phyloP scores from a whole-genome alignment of 2,888 invertebrate genomes.

The Bembecia ichneumoniformis region DNA sequence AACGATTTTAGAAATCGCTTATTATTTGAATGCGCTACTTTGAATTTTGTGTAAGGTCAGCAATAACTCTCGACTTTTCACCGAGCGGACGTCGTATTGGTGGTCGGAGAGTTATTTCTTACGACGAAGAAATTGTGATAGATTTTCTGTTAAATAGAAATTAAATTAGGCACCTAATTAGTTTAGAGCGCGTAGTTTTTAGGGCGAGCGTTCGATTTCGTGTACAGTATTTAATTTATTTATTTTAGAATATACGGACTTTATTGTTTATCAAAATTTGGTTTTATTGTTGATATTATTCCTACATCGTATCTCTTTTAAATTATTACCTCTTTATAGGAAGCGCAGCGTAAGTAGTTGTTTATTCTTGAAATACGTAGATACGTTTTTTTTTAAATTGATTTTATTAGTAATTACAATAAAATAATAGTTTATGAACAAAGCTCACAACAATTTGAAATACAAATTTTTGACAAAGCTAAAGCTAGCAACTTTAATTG shows the following conservation, averaged over 20 bases:
- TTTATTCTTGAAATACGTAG: too few species aligned
- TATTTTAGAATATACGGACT: slow-evolving; percentile 50
- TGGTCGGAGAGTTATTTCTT: slow-evolving; percentile 64
- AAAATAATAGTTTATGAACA: too few species aligned
- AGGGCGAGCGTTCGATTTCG: slow-evolving; percentile 17
- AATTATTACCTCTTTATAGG: too few species aligned
- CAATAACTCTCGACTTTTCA: slow-evolving; percentile 62
- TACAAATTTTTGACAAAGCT: too few species aligned
- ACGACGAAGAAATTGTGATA: slow-evolving; percentile 31
- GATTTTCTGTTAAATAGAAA: slow-evolving; percentile 4
- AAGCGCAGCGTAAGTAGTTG: too few species aligned
- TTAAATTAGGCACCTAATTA: slow-evolving; percentile 1
- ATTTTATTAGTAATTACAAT: too few species aligned
- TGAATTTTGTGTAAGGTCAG: slow-evolving; percentile 35
- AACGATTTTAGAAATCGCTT: not conserved
- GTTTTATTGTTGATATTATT: slow-evolving; percentile 26
- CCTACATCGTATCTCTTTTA: too few species aligned
- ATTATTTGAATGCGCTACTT: not conserved
- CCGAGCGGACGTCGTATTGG: slow-evolving; percentile 26
- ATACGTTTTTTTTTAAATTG: slow-evolving; percentile 4
- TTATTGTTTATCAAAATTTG: slow-evolving; percentile 38
- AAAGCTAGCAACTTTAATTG: too few species aligned
- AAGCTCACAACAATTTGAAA: too few species aligned
- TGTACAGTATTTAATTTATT: slow-evolving; percentile 41
- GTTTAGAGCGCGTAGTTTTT: slow-evolving; percentile 3